Percentiles rank a stretch among this genome's conserved stretches.
Evolutionary conservation across 2,888 invertebrate species (phyloP).

Genomic region (Leucoptera coffeella): DNA sequence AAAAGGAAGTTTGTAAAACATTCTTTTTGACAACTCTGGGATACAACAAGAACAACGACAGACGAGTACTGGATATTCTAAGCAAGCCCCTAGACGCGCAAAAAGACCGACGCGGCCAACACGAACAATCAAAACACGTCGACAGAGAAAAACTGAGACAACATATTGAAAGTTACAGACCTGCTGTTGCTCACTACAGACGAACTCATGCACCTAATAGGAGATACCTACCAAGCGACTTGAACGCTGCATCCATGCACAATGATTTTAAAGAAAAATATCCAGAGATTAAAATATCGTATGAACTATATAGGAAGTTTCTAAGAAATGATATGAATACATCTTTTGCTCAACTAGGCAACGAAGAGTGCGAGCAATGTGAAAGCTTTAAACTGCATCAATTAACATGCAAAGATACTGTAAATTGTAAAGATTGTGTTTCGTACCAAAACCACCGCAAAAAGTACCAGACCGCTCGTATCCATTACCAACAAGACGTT

Average conservation of each 20-base stretch:
- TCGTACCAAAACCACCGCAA: background rate
- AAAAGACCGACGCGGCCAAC: slow-evolving; percentile 3
- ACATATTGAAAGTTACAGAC: background rate
- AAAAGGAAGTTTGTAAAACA: slow-evolving; percentile 5
- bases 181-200: slow-evolving; percentile 1
- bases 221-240: slow-evolving; percentile 5
- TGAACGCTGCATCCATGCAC: slow-evolving; percentile 4
- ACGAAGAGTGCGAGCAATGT: slow-evolving; percentile 8
- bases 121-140: slow-evolving; percentile 1
- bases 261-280: slow-evolving; percentile 5
- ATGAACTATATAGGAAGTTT: slow-evolving; percentile 5
- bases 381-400: slow-evolving; percentile 6
- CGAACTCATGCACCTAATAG: slow-evolving; percentile 2
- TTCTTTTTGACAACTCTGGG: slow-evolving; percentile 6
- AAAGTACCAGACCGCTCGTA: background rate
- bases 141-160: background rate
- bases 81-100: slow-evolving; percentile 3
- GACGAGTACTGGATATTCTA: slow-evolving; percentile 1
- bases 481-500: slow-evolving; percentile 1
- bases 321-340: slow-evolving; percentile 6
- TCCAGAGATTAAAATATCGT: slow-evolving; percentile 5
- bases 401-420: slow-evolving; percentile 1
- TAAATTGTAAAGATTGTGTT: background rate
- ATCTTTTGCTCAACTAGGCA: slow-evolving; percentile 6
- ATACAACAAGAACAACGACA: slow-evolving; percentile 5